These are phyloP conservation scores for Hyppa rectilinea DNA, from an alignment of 2,888 invertebrate genomes.

Conservation along the genomic window DNA sequence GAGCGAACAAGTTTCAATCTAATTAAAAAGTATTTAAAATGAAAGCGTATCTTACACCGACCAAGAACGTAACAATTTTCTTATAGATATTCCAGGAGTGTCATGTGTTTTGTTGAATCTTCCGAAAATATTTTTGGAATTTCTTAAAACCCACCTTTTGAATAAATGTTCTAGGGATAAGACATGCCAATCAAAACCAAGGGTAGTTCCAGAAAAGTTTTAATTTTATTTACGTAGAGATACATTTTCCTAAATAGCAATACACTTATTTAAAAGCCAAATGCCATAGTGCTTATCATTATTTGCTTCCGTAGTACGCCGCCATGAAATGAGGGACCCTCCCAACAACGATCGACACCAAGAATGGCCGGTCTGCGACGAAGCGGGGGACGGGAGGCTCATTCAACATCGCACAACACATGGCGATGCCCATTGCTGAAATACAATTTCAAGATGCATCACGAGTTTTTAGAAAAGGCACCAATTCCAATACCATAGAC, in stretches of 20 bases:
- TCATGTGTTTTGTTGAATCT: background rate
- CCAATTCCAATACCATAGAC: background rate
- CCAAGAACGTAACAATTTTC: background rate
- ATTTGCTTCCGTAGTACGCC: conserved; percentile 64
- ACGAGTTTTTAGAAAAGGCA: conserved; percentile 14
- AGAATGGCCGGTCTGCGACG: conserved; percentile 50
- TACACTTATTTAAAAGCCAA: background rate
- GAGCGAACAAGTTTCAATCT: background rate
- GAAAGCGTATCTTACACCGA: background rate
- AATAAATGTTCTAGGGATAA: background rate
- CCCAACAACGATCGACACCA: conserved; percentile 31
- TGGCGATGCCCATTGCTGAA: conserved; percentile 40
- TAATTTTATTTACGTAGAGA: conserved; percentile 6
- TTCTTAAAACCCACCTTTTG: background rate
- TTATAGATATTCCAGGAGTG: background rate
- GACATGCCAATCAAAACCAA: conserved; percentile 21
- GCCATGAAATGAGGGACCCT: conserved; percentile 71
- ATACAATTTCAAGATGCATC: conserved; percentile 36
- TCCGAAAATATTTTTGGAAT: background rate
- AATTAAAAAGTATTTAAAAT: background rate
- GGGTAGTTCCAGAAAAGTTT: background rate
- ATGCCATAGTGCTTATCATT: background rate
- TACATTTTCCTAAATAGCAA: background rate
- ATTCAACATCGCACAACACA: conserved; percentile 35
- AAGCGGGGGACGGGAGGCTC: conserved; percentile 72